These are phyloP conservation scores for Macquaria ambigua DNA, from an alignment of 2,113 vertebrate genomes.

Conservation along the genomic window DNA sequence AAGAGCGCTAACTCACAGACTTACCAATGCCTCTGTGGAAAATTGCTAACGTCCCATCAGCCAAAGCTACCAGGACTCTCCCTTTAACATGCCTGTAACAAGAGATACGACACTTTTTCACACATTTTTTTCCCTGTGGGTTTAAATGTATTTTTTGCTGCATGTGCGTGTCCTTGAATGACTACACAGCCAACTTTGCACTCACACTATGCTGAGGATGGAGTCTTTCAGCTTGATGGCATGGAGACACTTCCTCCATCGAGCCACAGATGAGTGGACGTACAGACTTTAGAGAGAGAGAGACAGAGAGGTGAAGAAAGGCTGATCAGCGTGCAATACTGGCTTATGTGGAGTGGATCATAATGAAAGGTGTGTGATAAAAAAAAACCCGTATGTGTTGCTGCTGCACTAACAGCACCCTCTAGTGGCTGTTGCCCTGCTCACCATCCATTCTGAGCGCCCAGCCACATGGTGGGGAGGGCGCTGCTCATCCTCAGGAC, in stretches of 20 bases:
- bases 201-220: constrained; percentile 96
- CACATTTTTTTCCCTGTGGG: background rate
- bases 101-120: background rate
- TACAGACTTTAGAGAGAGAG: constrained; percentile 88
- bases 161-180: background rate
- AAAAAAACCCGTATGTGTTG: background rate
- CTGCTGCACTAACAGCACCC: constrained; percentile 13
- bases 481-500: constrained; percentile 86
- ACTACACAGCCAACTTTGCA: constrained; percentile 33
- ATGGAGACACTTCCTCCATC: constrained; percentile 98
- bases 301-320: background rate
- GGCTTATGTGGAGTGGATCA: background rate
- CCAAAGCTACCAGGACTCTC: constrained; percentile 94
- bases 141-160: background rate
- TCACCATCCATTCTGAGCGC: constrained; percentile 97
- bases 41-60: constrained; percentile 96
- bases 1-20: background rate
- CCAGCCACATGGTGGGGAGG: constrained; percentile 98
- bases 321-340: background rate
- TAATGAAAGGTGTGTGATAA: background rate
- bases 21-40: constrained; percentile 94
- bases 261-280: constrained; percentile 94
- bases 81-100: constrained; percentile 94
- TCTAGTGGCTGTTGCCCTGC: constrained; percentile 53
- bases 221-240: constrained; percentile 99